Evolutionary conservation across 1,140 invertebrate genomes (phyloP).

Genomic region (Macrosteles quadrilineatus): DNA sequence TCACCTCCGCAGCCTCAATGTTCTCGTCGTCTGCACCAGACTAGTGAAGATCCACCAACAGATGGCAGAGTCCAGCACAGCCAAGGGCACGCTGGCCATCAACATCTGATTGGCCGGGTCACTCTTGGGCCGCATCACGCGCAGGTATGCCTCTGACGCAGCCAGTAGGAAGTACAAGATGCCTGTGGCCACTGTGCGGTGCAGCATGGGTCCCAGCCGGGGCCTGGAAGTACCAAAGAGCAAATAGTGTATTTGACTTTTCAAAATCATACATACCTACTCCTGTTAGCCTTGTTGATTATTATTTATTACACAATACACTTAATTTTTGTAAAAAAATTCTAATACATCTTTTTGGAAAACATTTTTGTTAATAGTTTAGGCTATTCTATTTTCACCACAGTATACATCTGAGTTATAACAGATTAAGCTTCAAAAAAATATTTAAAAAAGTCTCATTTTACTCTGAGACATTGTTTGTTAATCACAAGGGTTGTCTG

Average conservation of each 20-base stretch:
- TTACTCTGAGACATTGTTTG: too few species aligned
- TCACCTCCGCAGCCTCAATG: conserved; percentile 73
- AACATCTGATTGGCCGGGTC: conserved; percentile 66
- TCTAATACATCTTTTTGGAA: too few species aligned
- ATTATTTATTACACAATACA: too few species aligned
- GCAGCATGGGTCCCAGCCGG: conserved; percentile 79
- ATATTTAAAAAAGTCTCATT: too few species aligned
- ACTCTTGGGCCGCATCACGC: conserved; percentile 68
- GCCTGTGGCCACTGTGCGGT: conserved; percentile 82
- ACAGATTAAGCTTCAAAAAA: too few species aligned
- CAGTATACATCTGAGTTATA: too few species aligned
- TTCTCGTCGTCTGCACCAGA: conserved; percentile 86
- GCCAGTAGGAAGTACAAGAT: conserved; percentile 79
- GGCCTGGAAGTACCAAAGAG: conserved; percentile 59
- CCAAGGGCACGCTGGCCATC: conserved; percentile 72
- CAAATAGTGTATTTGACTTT: conserved; percentile 9
- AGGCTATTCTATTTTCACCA: too few species aligned
- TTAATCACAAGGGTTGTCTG: too few species aligned
- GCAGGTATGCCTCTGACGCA: conserved; percentile 78
- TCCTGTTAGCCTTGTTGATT: too few species aligned
- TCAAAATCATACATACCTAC: too few species aligned
- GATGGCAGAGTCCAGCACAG: conserved; percentile 70
- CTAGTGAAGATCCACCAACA: conserved; percentile 87
- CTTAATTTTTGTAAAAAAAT: too few species aligned
- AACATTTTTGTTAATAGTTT: too few species aligned